A percentile compares a stretch with the other conserved stretches of the same genome.
phyloP scores from a whole-genome alignment of 2,113 vertebrate genomes.

The Eulemur rufifrons region DNA sequence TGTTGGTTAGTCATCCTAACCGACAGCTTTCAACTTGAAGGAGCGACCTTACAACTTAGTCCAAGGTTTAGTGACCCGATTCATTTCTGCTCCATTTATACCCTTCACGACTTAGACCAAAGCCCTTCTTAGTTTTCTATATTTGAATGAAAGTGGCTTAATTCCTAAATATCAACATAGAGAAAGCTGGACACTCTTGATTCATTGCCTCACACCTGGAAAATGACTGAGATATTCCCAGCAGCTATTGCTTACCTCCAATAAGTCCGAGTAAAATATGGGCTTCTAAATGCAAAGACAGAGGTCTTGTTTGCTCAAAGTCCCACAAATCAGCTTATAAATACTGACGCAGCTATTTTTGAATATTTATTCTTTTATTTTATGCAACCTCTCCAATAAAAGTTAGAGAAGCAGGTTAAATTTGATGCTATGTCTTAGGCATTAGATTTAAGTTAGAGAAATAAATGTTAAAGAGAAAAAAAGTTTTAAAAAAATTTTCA shows the following conservation, averaged over 20 bases:
- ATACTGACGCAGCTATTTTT: constrained; percentile 5
- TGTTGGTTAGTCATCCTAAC: not conserved
- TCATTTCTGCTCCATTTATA: not conserved
- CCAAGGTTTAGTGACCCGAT: not conserved
- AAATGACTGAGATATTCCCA: constrained; percentile 35
- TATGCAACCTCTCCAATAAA: constrained; percentile 30
- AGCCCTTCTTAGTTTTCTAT: not conserved
- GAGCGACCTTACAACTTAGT: not conserved
- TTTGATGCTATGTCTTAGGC: constrained; percentile 19
- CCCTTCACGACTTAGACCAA: not conserved
- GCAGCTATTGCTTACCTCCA: not conserved
- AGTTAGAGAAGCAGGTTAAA: constrained; percentile 27
- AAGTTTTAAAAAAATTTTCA: not conserved
- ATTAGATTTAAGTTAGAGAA: constrained; percentile 61
- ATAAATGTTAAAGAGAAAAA: constrained; percentile 49
- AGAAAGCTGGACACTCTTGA: not conserved
- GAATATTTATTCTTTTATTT: constrained; percentile 8
- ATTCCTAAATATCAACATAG: not conserved
- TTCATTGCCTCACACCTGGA: not conserved
- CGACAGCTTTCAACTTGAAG: not conserved
- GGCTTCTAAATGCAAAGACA: constrained; percentile 1
- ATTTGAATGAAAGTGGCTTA: not conserved
- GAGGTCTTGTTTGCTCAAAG: not conserved
- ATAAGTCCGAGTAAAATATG: constrained; percentile 16
- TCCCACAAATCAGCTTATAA: constrained; percentile 36